A percentile compares a stretch with the other conserved stretches of the same genome.
These are phyloP conservation scores for Plagodis dolabraria DNA, from an alignment of 2,888 invertebrate genomes.

Conservation along the genomic window DNA sequence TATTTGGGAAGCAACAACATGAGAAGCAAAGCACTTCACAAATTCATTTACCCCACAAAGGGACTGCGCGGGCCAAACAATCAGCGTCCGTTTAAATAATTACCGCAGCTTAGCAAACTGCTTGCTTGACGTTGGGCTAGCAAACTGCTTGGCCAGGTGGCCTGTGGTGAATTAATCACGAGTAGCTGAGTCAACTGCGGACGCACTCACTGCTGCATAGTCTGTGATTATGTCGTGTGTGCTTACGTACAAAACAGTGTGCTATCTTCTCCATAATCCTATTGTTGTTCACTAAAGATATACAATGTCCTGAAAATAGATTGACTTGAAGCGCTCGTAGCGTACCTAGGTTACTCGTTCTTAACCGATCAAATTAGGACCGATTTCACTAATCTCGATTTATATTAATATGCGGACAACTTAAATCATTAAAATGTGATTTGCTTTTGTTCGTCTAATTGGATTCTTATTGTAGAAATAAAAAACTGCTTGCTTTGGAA, in stretches of 20 bases:
- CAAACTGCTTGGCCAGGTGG: constrained; percentile 56
- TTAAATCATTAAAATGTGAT: too few relatives aligned
- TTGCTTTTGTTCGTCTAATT: too few relatives aligned
- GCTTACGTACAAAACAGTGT: constrained; percentile 3
- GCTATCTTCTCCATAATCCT: not conserved
- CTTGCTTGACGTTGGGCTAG: constrained; percentile 48
- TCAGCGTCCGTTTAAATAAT: constrained; percentile 48
- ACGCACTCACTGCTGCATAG: constrained; percentile 30
- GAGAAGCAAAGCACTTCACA: not conserved
- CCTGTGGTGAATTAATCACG: constrained; percentile 66
- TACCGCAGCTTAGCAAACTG: constrained; percentile 30
- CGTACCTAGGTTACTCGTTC: too few relatives aligned
- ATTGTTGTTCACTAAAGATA: too few relatives aligned
- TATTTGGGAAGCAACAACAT: too few relatives aligned
- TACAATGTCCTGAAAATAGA: too few relatives aligned
- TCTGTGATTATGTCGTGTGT: constrained; percentile 22
- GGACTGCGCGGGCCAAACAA: constrained; percentile 33
- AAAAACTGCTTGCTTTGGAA: too few relatives aligned
- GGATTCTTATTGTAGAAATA: too few relatives aligned
- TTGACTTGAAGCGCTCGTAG: too few relatives aligned
- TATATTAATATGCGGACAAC: too few relatives aligned
- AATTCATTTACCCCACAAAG: constrained; percentile 16
- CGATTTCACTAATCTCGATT: too few relatives aligned
- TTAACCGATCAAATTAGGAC: too few relatives aligned
- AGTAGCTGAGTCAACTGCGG: constrained; percentile 61